A percentile compares a stretch with the other conserved stretches of the same genome.
phyloP scores from a whole-genome alignment of 2,113 vertebrate species.

The Murina feae region DNA sequence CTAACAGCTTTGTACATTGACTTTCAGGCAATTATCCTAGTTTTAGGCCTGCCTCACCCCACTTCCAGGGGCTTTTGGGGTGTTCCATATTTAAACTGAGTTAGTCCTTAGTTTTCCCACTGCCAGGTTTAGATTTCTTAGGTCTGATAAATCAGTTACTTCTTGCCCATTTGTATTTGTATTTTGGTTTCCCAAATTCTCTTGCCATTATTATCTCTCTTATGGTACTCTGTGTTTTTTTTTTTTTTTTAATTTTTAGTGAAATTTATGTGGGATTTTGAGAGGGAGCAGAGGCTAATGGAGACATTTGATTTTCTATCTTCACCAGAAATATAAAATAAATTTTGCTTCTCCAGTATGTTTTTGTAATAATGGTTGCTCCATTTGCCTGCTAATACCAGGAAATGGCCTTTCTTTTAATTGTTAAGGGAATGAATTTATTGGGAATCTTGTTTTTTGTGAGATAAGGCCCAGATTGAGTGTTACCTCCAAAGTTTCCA shows the following conservation, averaged over 20 bases:
- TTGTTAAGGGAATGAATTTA: neutral
- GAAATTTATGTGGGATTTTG: neutral
- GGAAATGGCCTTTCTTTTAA: neutral
- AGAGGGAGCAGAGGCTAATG: neutral
- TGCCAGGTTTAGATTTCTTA: neutral
- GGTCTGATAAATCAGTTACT: neutral
- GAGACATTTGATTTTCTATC: neutral
- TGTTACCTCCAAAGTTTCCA: neutral
- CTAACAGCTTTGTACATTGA: neutral
- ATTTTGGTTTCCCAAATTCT: constrained; percentile 6
- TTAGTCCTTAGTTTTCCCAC: neutral
- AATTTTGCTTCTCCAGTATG: neutral
- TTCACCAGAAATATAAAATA: constrained; percentile 4
- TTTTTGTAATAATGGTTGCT: neutral
- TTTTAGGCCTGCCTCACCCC: neutral
- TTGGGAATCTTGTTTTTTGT: neutral
- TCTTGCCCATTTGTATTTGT: neutral
- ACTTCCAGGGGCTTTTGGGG: neutral
- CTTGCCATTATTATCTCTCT: neutral
- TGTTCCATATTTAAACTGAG: neutral
- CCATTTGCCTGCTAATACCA: neutral
- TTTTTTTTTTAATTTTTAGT: neutral
- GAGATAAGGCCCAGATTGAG: neutral
- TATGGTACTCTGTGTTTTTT: neutral
- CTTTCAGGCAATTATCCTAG: neutral